Evolutionary conservation across 2,113 vertebrate genomes (phyloP).

Genomic region (Etheostoma cragini): DNA sequence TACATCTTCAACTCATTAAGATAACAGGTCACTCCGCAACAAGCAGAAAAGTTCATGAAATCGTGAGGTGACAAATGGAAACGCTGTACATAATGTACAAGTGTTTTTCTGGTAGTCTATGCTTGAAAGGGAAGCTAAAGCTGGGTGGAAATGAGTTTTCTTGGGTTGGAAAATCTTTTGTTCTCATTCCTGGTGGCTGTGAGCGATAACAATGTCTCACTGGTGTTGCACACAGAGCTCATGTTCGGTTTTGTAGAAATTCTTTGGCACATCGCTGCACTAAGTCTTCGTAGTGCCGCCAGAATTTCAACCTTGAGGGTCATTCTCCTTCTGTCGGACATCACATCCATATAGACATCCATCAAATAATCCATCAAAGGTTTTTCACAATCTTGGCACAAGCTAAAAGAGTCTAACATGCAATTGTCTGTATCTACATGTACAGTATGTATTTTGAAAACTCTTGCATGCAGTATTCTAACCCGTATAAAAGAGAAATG

Average conservation of each 20-base stretch:
- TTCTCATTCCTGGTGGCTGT: not conserved
- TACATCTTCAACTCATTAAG: not conserved
- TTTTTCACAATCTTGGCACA: not conserved
- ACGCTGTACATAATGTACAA: not conserved
- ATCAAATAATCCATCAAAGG: not conserved
- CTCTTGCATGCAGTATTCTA: not conserved
- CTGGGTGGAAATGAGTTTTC: not conserved
- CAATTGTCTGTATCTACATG: not conserved
- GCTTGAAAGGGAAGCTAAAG: not conserved
- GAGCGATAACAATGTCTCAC: not conserved
- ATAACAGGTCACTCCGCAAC: not conserved
- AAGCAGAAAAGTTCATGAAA: not conserved
- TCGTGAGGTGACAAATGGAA: not conserved
- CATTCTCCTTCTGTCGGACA: not conserved
- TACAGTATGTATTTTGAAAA: not conserved
- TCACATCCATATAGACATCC: conserved; percentile 7
- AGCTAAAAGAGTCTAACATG: not conserved
- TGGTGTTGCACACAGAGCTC: conserved; percentile 3
- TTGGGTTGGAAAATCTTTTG: not conserved
- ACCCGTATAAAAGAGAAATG: not conserved
- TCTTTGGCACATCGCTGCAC: not conserved
- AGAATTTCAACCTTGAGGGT: conserved; percentile 32
- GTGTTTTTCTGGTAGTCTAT: not conserved
- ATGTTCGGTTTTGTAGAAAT: conserved; percentile 8
- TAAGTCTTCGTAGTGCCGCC: not conserved